phyloP scores from a whole-genome alignment of 2,797 vertebrate genomes.

The Dermochelys coriacea region DNA sequence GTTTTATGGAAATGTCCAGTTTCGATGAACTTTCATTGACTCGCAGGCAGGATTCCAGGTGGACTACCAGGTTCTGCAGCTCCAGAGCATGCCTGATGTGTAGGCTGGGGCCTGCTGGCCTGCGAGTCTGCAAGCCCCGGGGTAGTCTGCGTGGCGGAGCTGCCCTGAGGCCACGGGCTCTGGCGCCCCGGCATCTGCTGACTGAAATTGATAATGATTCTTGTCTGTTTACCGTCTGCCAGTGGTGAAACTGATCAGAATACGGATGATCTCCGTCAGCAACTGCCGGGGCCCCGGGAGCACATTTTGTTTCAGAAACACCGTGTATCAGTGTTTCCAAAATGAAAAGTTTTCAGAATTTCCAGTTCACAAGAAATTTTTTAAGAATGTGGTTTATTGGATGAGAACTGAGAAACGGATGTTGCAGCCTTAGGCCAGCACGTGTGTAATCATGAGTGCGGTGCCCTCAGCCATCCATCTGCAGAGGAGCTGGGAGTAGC shows the following conservation, averaged over 20 bases:
- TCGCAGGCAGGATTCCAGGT: background rate
- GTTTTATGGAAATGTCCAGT: too few species aligned
- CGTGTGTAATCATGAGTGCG: background rate
- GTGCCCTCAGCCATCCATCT: too few species aligned
- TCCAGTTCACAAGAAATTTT: background rate
- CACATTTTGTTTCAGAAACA: background rate
- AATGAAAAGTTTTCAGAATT: background rate
- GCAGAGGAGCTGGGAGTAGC: background rate
- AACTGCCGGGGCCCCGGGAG: background rate
- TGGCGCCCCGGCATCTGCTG: background rate
- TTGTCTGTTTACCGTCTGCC: background rate
- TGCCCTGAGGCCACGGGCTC: background rate
- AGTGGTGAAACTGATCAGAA: background rate
- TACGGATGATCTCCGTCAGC: background rate
- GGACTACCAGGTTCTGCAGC: background rate
- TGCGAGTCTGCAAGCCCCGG: background rate
- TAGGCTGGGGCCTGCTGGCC: background rate
- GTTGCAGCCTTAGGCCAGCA: too few species aligned
- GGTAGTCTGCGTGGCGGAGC: background rate
- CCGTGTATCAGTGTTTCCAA: background rate
- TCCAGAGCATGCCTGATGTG: background rate
- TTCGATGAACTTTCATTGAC: background rate
- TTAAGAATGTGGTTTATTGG: background rate
- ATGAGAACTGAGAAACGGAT: too few species aligned
- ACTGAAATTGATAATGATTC: background rate